A percentile compares a stretch with the other conserved stretches of the same genome.
Conservation (phyloP, 2,113 vertebrate species). For the Gallinago jamesoni region DNA sequence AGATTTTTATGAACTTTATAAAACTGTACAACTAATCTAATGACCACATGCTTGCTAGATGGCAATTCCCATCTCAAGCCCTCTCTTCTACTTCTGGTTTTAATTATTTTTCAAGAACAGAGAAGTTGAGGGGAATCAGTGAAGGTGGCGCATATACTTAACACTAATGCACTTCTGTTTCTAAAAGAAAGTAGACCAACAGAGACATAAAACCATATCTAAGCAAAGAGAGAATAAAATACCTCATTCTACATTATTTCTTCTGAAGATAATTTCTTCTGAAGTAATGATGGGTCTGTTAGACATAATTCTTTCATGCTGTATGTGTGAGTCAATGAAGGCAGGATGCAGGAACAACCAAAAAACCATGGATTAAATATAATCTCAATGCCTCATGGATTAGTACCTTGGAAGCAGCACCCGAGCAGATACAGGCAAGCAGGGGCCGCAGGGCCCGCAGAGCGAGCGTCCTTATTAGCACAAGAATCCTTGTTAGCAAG, state of each 20-base stretch:
- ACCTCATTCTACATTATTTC: conserved; percentile 33
- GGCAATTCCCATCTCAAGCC: neutral
- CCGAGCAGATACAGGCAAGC: too few relatives aligned
- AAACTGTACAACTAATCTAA: neutral
- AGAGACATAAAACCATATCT: conserved; percentile 23
- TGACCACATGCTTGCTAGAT: neutral
- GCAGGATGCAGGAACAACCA: too few relatives aligned
- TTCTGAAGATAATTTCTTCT: conserved; percentile 39
- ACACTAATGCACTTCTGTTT: neutral
- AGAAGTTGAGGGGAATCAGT: neutral
- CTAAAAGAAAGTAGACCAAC: neutral
- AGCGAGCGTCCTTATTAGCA: too few relatives aligned
- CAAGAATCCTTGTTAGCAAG: too few relatives aligned
- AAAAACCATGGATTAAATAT: too few relatives aligned
- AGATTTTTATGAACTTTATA: conserved; percentile 2
- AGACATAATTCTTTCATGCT: neutral
- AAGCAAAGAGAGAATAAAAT: conserved; percentile 31
- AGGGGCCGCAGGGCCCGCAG: too few relatives aligned
- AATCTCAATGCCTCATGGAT: too few relatives aligned
- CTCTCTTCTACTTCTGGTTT: neutral
- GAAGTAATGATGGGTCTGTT: conserved; percentile 13
- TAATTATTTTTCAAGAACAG: conserved; percentile 45
- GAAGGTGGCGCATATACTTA: neutral
- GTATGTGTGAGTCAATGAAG: too few relatives aligned
- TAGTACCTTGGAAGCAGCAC: too few relatives aligned